Base-by-base conservation (phyloP, 2,113 vertebrate species). In the Engystomops pustulosus region DNA sequence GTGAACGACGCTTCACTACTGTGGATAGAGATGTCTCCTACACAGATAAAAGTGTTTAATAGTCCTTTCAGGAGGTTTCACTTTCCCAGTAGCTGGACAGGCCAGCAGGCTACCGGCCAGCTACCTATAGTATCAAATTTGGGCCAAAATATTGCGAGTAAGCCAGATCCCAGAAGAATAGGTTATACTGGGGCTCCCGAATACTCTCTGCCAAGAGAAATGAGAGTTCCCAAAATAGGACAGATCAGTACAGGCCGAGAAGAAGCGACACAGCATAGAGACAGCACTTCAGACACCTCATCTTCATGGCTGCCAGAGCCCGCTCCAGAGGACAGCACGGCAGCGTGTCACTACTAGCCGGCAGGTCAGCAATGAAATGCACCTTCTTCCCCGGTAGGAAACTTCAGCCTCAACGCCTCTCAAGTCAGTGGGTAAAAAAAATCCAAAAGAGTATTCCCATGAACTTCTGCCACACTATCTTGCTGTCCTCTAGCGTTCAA, bases 401-500 rank as follows among this genome's bases (percentile, higher is more conserved):
- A 85, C 94, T 94, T 86, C 95, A 91, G 90, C 95, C 95, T 86
- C 89, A 79, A 87, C 85, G 81, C 36, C n/a, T n/a, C n/a, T n/a
- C 60, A 1, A 90, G 86, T 80, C 3, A 34, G 11, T 17, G 5
- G 18, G 14, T n/a, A n/a, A 94, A 90, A 94, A 75, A 79, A 53
- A 41, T 2, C 94, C 92, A 90, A 91, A 93, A 92, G 93, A 94
- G 95, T 94, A 93, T 93, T 93, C 93, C 96, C 96, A 98, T 97
- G 97, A 98, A 98, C 96, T 98, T 98, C 96, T 97, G 96, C 96
- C 96, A 96, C 95, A 96, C 96, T 97, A 98, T 93, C 96, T 65
- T 93, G 91, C 94, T 94, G 94, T 90, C 86, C 91, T 89, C 41
- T 32, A 75, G 87, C 85, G 58, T 88, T 10, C 3, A 71, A 58